Evolutionary conservation across 64 coral and sea anemone genomes (phyloP).

Genomic region (Porites australiensis): DNA sequence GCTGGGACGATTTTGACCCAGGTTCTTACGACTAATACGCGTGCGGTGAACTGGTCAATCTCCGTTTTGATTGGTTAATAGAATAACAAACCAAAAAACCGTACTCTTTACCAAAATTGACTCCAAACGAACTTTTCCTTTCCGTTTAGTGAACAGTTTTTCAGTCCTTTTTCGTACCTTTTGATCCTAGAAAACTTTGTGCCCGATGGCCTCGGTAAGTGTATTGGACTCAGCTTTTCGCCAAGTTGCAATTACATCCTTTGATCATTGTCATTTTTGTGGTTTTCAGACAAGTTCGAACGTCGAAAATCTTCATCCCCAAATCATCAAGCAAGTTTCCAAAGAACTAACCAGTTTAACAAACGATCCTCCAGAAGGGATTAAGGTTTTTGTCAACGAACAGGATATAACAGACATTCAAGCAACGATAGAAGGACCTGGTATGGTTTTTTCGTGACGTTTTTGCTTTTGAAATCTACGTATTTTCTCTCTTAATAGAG

Average conservation of each 20-base stretch:
- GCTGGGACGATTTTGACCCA: not conserved
- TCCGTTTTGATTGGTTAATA: conserved; percentile 50
- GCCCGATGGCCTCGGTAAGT: conserved; percentile 37
- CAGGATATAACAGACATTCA: conserved; percentile 99
- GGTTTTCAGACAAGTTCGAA: conserved; percentile 90
- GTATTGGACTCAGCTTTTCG: not conserved
- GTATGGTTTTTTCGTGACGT: conserved; percentile 58
- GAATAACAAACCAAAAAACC: conserved; percentile 49
- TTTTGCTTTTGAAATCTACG: not conserved
- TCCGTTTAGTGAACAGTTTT: not conserved
- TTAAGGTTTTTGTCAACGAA: conserved; percentile 96
- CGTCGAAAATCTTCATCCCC: conserved; percentile 98
- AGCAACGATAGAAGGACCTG: conserved; percentile 98
- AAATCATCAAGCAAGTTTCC: conserved; percentile 99
- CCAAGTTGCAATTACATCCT: not conserved
- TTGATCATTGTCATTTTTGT: conserved; percentile 9
- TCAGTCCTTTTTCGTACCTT: not conserved
- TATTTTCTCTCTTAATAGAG: not conserved
- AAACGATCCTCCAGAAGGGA: conserved; percentile 92
- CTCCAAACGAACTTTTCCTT: conserved; percentile 23
- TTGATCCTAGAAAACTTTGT: not conserved
- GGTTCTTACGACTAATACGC: not conserved
- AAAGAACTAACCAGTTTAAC: conserved; percentile 89
- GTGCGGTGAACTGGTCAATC: not conserved
- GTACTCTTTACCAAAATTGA: not conserved